Evolutionary conservation across 1,140 invertebrate genomes (phyloP), one percentile per base, ranked within the genome.

Genomic region (Chymomyza costata): DNA sequence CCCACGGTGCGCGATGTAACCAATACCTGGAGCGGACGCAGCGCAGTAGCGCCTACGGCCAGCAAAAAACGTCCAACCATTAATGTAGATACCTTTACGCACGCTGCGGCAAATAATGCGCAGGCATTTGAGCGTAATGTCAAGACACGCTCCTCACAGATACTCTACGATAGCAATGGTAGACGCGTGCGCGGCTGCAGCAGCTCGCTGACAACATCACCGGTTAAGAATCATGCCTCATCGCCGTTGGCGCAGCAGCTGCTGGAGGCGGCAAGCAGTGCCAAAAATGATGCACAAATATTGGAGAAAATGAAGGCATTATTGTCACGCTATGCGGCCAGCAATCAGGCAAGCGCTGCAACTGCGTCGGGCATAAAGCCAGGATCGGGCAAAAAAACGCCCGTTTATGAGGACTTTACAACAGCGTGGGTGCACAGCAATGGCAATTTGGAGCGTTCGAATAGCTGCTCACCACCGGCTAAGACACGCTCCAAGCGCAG

Each of bases 341-440:
- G 67, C 25, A 88, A 82, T 28, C 63, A 63, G 6, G 46, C 31
- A 60, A 53, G 50, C 38, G 21, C 41, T 8, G 43, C 10, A 16
- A 3, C 28, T 34, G 31, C 31, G 5, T 6, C 31, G 3, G 31
- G 34, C 34, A 37, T 15, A 7, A 10, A 19, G 7, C 16, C 16
- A 37, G 18, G 6, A 39, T 16, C 87, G 6, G 88, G 86, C 61
- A 88, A 87, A 10, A 89, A 92, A 48, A 60, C 88, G 5, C 74
- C 73, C 2, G 88, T 89, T n/a, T 91, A 88, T 21, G 87, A 91
- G 53, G 91, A 91, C 43, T 92, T 92, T 49, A 84, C 91, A 5
- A 89, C 89, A 16, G 90, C 90, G n/a, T 92, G 91, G 91, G 89
- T 92, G n/a, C 90, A 92, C 84, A 90, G 89, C 54, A 91, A 91